phyloP scores from a whole-genome alignment of 1,140 invertebrate genomes.

The Himalopsyche phryganea region DNA sequence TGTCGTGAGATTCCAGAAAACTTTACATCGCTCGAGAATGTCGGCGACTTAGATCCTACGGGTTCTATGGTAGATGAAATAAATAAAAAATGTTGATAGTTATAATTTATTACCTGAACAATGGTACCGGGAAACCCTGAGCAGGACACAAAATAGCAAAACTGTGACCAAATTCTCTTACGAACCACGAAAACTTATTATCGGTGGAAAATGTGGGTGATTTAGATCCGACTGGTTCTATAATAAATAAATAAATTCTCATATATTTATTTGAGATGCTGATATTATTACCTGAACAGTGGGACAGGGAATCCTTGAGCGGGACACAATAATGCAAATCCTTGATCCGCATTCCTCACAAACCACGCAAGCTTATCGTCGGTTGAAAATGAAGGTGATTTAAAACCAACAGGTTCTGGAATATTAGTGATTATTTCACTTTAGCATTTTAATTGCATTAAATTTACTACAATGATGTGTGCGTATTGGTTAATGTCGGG shows the following conservation, averaged over 20 bases:
- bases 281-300: conserved; percentile 63
- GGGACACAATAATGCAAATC: conserved; percentile 61
- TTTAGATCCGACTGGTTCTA: conserved; percentile 49
- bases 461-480: too few species aligned
- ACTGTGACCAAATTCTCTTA: conserved; percentile 42
- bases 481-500: conserved; percentile 30
- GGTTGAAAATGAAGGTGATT: conserved; percentile 61
- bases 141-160: conserved; percentile 51
- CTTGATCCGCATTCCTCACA: conserved; percentile 45
- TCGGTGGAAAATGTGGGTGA: conserved; percentile 47
- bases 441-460: conserved; percentile 48
- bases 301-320: conserved; percentile 69
- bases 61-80: conserved; percentile 59
- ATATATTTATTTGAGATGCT: conserved; percentile 36
- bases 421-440: conserved; percentile 54
- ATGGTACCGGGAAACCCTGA: conserved; percentile 52
- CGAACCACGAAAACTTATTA: conserved; percentile 50
- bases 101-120: conserved; percentile 47
- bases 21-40: conserved; percentile 63
- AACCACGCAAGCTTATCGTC: conserved; percentile 61
- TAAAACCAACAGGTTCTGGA: conserved; percentile 41
- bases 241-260: conserved; percentile 32
- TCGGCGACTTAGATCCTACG: conserved; percentile 65
- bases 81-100: conserved; percentile 21
- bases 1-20: conserved; percentile 56